Evolutionary conservation across 23 tunicate species (phyloP).

Genomic region (Ciona savignyi): DNA sequence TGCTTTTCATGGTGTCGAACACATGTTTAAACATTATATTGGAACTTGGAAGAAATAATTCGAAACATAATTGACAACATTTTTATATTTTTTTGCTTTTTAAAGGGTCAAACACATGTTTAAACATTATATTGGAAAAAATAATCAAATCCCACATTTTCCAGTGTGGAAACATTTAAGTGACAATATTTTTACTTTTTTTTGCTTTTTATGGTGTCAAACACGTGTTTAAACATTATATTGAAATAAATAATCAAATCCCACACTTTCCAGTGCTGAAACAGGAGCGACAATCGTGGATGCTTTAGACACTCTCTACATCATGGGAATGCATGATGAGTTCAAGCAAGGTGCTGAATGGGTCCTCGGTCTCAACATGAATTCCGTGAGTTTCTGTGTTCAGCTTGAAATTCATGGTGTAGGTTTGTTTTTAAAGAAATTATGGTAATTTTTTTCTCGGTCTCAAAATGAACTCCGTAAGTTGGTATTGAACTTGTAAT

Average conservation of each 20-base stretch:
- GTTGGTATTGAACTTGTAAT: too few relatives aligned
- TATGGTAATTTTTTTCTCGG: neutral
- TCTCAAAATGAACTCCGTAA: too few relatives aligned
- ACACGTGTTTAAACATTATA: neutral
- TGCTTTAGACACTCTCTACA: constrained; percentile 91
- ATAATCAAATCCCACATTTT: too few relatives aligned
- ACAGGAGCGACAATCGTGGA: constrained; percentile 99
- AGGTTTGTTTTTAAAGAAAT: neutral
- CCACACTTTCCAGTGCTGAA: constrained; percentile 36
- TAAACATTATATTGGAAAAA: too few relatives aligned
- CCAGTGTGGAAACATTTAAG: too few relatives aligned
- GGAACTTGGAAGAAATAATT: too few relatives aligned
- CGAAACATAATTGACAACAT: too few relatives aligned
- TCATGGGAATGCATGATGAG: constrained; percentile 92
- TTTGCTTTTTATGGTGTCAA: too few relatives aligned
- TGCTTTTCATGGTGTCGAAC: too few relatives aligned
- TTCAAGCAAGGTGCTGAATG: constrained; percentile 75
- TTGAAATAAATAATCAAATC: neutral
- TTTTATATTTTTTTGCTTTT: neutral
- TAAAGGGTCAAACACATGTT: neutral
- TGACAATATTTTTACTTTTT: too few relatives aligned
- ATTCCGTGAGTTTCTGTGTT: constrained; percentile 44
- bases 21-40: too few relatives aligned
- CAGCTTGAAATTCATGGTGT: too few relatives aligned
- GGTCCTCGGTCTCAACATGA: constrained; percentile 58